Evolutionary conservation across 2,797 vertebrate species (phyloP).

Genomic region (Prunella strophiata): DNA sequence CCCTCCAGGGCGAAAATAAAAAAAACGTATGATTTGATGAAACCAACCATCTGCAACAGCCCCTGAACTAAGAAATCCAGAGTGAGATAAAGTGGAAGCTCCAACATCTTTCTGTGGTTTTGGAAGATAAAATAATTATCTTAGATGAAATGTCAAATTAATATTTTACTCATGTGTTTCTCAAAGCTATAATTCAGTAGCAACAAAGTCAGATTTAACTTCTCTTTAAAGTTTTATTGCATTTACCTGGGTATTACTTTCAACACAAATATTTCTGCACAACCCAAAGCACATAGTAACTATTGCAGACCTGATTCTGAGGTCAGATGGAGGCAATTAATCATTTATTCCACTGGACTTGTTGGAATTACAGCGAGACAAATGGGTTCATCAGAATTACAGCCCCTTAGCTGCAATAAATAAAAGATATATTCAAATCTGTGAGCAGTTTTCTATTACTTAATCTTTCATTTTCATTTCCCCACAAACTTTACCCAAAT

Average conservation of each 20-base stretch:
- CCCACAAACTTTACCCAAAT: constrained; percentile 44
- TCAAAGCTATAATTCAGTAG: background rate
- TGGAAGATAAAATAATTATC: constrained; percentile 21
- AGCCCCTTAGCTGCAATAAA: constrained; percentile 38
- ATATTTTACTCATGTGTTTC: background rate
- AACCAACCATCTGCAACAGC: background rate
- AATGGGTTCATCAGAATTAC: constrained; percentile 31
- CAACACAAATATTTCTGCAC: background rate
- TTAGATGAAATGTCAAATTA: constrained; percentile 25
- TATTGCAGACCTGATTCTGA: background rate
- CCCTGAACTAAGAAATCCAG: background rate
- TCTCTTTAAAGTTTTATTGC: background rate
- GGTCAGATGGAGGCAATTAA: background rate
- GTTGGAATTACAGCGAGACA: constrained; percentile 27
- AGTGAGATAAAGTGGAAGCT: constrained; percentile 29
- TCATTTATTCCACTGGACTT: constrained; percentile 25
- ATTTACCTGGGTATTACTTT: background rate
- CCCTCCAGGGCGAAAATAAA: accelerated
- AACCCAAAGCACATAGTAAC: background rate
- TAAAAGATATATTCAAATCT: constrained; percentile 38
- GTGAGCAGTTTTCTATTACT: background rate
- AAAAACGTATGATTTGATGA: background rate
- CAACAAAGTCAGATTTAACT: background rate
- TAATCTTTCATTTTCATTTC: constrained; percentile 53
- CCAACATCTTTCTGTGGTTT: constrained; percentile 11